Conservation (phyloP, 2,797 vertebrate species). For the Buceros bicornis region DNA sequence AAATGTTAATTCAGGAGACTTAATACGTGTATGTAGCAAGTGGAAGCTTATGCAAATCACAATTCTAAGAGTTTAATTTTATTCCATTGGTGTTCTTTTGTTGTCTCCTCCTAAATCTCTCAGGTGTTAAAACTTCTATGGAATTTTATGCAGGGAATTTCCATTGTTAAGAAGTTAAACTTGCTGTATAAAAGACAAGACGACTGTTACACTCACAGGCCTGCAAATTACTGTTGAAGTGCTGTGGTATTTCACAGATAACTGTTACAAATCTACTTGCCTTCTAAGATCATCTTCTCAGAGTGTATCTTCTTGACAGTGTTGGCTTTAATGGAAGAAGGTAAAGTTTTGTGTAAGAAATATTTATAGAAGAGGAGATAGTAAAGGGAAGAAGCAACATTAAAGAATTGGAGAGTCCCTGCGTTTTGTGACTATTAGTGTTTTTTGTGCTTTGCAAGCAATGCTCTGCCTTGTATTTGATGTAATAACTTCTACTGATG, state of each 20-base stretch:
- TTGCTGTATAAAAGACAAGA: neutral
- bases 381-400: neutral
- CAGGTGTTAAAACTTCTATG: neutral
- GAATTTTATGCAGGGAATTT: conserved; percentile 9
- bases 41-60: conserved; percentile 23
- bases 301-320: neutral
- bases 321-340: neutral
- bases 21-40: neutral
- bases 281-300: neutral
- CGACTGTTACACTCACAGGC: neutral
- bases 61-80: neutral
- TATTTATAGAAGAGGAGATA: neutral
- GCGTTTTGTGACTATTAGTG: neutral
- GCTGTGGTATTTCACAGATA: conserved; percentile 17
- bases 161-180: neutral
- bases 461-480: neutral
- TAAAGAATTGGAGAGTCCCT: neutral
- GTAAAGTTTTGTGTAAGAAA: neutral
- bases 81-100: neutral
- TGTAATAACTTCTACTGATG: neutral
- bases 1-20: conserved; percentile 8
- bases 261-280: neutral
- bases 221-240: neutral
- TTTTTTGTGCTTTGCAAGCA: neutral
- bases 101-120: neutral